Conservation (phyloP, 2,797 vertebrate genomes). For the Syndactyla subalaris region DNA sequence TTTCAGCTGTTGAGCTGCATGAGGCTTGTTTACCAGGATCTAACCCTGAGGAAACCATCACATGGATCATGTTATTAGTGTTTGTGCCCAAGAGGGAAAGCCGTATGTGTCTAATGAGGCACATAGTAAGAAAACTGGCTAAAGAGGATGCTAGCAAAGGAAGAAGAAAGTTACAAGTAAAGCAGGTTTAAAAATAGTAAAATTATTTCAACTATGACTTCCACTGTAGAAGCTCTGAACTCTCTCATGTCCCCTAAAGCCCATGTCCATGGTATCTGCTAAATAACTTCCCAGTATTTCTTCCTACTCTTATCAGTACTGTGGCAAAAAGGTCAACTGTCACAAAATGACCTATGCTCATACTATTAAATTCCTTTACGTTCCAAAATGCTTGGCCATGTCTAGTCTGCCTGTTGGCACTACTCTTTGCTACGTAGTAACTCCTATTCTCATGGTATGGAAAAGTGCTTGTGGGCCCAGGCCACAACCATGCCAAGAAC, state of each 20-base stretch:
- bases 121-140: background rate
- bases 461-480: background rate
- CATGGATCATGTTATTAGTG: background rate
- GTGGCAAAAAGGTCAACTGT: background rate
- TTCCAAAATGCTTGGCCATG: background rate
- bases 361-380: background rate
- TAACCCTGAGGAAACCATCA: background rate
- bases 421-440: background rate
- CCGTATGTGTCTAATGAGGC: background rate
- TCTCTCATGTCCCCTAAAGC: background rate
- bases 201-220: background rate
- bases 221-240: background rate
- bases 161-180: background rate
- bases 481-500: background rate
- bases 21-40: background rate
- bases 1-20: background rate
- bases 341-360: background rate
- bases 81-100: background rate
- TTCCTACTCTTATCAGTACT: background rate
- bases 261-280: background rate
- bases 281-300: background rate
- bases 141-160: background rate
- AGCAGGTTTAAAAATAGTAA: background rate
- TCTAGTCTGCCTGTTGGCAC: background rate
- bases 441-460: background rate